Evolutionary conservation across 2,888 invertebrate species (phyloP), one percentile per base, ranked within the genome.

Genomic region (Leucophenga montana): DNA sequence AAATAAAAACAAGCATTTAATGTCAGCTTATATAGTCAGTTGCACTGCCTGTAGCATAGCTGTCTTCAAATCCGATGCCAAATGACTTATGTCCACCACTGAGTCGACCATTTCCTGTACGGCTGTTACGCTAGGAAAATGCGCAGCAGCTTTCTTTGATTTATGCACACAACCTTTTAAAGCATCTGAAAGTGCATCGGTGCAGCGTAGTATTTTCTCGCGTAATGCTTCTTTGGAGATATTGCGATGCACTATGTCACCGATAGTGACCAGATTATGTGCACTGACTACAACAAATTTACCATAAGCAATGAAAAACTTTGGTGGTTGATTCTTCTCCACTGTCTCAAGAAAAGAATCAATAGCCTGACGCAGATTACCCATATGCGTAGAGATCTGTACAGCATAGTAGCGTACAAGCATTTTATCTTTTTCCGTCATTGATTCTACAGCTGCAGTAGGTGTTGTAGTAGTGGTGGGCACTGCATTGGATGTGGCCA

Each of bases 241-340:
- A 88, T 96, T 96, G 80, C 95, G 92, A 87, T 97, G 94, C 33
- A 98, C 95, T 64, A 95, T 96, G 89, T 98, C 98, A 66, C 97
- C 97, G 73, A 97, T 97, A 86, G 96, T 95, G 20, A 98, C 96
- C 84, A 98, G 91, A 87, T 97, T 94, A 86, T 98, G 97, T 31
- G 97, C 97, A 86, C 95, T 95, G 64, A 98, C 91, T 46, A 98
- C 95, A 11, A 98, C 97, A 88, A 97, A 97, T 88, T 98, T 98
- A 67, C 96, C 95, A 87, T 97, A 95, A 14, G 96, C 96, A 66
- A 98, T 93, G 88, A 97, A 97, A 74, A 94, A 94, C 89, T 96
- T 95, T 0, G 98, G 98, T 50, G 97, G 97, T 86, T 97, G 96
- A 84, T 97, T 97, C 88, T 94, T 95, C 84, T 97, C 96, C 53